These are phyloP conservation scores for Nematostella vectensis DNA, from an alignment of 92 coral and sea anemone genomes.

Conservation along the genomic window DNA sequence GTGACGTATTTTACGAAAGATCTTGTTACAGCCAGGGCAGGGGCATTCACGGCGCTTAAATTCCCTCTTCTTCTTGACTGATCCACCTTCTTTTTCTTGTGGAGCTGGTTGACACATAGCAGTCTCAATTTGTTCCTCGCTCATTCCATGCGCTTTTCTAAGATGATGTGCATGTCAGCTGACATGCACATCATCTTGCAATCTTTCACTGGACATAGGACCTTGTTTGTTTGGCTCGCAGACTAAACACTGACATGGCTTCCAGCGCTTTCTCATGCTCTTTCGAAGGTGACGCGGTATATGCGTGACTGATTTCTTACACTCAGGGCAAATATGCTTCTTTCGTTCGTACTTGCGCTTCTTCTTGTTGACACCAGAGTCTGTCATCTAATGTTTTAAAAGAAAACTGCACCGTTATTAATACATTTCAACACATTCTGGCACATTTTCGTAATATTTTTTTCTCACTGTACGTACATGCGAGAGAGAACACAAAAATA, in stretches of 20 bases:
- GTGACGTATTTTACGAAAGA: slow-evolving; percentile 16
- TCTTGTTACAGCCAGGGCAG: slow-evolving; percentile 6
- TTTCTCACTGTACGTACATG: too few species aligned
- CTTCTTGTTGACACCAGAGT: too few species aligned
- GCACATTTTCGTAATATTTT: too few species aligned
- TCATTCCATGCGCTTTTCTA: background rate
- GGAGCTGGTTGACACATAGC: slow-evolving; percentile 9
- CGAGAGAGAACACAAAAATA: too few species aligned
- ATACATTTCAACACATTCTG: too few species aligned
- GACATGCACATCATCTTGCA: slow-evolving; percentile 8
- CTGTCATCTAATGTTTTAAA: too few species aligned
- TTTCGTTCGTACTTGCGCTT: background rate
- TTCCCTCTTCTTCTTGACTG: slow-evolving; percentile 11
- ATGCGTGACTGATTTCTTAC: background rate
- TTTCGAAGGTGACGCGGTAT: slow-evolving; percentile 16
- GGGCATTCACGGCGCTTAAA: slow-evolving; percentile 27
- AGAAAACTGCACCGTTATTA: too few species aligned
- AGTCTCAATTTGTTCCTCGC: background rate
- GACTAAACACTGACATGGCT: slow-evolving; percentile 6
- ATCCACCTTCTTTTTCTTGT: slow-evolving; percentile 1
- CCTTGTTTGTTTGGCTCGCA: slow-evolving; percentile 8
- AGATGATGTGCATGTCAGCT: slow-evolving; percentile 15
- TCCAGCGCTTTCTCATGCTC: slow-evolving; percentile 19
- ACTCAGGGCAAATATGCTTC: slow-evolving; percentile 1
- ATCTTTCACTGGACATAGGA: slow-evolving; percentile 16